Evolutionary conservation across 2,797 vertebrate genomes (phyloP).

Genomic region (Dendrocincla tyrannina): DNA sequence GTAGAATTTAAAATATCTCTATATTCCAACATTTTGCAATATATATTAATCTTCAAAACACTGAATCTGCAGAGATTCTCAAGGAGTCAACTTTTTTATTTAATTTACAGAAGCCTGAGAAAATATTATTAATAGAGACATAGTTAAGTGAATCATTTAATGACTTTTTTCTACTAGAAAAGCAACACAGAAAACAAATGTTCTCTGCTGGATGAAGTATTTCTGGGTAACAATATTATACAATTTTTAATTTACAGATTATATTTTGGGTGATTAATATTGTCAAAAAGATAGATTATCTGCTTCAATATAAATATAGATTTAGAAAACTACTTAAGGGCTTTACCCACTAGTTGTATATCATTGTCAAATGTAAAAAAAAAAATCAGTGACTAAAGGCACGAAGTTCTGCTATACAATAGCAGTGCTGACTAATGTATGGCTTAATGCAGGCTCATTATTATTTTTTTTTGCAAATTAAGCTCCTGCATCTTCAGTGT

Average conservation of each 20-base stretch:
- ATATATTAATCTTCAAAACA: not conserved
- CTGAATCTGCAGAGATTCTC: not conserved
- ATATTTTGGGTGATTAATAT: slow-evolving; percentile 64
- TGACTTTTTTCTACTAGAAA: slow-evolving; percentile 44
- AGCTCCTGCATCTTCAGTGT: not conserved
- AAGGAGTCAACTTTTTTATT: not conserved
- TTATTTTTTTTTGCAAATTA: slow-evolving; percentile 29
- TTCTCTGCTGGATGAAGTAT: slow-evolving; percentile 1
- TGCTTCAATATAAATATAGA: slow-evolving; percentile 61
- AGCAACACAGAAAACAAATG: slow-evolving; percentile 64
- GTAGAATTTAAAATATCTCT: not conserved
- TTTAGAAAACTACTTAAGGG: slow-evolving; percentile 57
- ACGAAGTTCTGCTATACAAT: not conserved
- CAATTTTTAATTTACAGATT: slow-evolving; percentile 73
- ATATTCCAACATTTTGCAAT: not conserved
- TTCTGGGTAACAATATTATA: slow-evolving; percentile 49
- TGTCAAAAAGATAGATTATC: slow-evolving; percentile 76
- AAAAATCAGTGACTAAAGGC: not conserved
- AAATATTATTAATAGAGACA: slow-evolving; percentile 56
- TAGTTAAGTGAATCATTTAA: slow-evolving; percentile 53
- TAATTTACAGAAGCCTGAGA: not conserved
- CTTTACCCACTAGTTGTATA: slow-evolving; percentile 6
- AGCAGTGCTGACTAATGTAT: not conserved
- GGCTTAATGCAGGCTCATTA: not conserved
- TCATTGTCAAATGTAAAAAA: slow-evolving; percentile 58